Percentiles rank a stretch among this genome's conserved stretches.
Conservation (phyloP, 2,797 vertebrate genomes). For the Chloroceryle amazona region DNA sequence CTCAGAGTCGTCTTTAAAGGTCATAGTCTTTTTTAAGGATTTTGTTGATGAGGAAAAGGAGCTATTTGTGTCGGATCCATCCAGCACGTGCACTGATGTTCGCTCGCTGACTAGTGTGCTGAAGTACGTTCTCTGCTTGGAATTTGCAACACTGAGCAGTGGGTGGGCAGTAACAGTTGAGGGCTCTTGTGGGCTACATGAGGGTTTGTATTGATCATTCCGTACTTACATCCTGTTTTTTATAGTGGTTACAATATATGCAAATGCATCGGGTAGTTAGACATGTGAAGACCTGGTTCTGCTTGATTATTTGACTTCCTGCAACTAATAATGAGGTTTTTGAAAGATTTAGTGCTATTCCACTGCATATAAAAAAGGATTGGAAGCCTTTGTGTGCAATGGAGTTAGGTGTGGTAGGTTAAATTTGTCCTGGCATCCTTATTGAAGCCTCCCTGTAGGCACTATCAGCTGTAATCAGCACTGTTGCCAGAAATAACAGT, state of each 20-base stretch:
- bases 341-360: conserved; percentile 48
- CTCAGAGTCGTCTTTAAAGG: conserved; percentile 33
- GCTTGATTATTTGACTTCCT: conserved; percentile 61
- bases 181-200: conserved; percentile 12
- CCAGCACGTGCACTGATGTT: not conserved
- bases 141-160: not conserved
- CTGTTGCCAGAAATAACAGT: conserved; percentile 44
- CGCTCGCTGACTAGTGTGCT: not conserved
- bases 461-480: conserved; percentile 17
- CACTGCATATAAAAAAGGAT: conserved; percentile 23
- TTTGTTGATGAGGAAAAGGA: not conserved
- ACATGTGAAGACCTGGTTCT: conserved; percentile 42
- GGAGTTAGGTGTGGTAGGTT: conserved; percentile 38
- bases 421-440: conserved; percentile 24
- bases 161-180: conserved; percentile 26
- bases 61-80: not conserved
- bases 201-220: conserved; percentile 40
- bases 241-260: not conserved
- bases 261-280: conserved; percentile 36
- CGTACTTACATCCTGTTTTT: conserved; percentile 44
- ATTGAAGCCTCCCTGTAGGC: conserved; percentile 26
- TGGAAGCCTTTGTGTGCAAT: conserved; percentile 1
- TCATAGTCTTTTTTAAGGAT: conserved; percentile 56
- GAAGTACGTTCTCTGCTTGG: not conserved
- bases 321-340: conserved; percentile 43